These are phyloP conservation scores for Diorhabda sublineata DNA, from an alignment of 1,140 invertebrate species.

Conservation along the genomic window DNA sequence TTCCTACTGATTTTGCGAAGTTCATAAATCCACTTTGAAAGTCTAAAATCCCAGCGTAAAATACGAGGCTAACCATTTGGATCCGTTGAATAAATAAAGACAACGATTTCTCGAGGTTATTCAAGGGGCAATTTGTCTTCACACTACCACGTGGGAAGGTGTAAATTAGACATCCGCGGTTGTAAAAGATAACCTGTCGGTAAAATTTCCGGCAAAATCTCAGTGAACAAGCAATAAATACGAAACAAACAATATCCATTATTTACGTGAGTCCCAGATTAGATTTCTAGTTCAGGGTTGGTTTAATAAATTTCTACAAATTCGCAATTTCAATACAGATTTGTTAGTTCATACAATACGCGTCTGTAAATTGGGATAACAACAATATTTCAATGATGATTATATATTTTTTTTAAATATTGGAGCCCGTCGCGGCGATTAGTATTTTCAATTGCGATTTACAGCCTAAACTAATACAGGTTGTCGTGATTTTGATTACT, in stretches of 20 bases:
- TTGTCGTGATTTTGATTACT: too few relatives aligned
- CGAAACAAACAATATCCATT: constrained; percentile 28
- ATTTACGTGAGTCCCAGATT: constrained; percentile 23
- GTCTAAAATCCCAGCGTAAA: neutral
- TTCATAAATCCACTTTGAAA: too few relatives aligned
- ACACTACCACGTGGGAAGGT: constrained; percentile 5
- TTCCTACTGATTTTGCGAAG: too few relatives aligned
- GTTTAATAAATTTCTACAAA: neutral
- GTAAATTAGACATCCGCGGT: constrained; percentile 9
- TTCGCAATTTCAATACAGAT: too few relatives aligned
- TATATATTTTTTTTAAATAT: too few relatives aligned
- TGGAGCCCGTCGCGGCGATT: too few relatives aligned
- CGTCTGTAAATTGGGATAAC: too few relatives aligned
- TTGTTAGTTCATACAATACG: too few relatives aligned
- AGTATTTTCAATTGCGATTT: too few relatives aligned
- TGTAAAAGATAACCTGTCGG: constrained; percentile 12
- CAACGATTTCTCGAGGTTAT: neutral
- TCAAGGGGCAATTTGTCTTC: constrained; percentile 6
- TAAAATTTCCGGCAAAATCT: neutral
- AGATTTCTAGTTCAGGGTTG: constrained; percentile 9
- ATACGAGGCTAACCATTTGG: neutral
- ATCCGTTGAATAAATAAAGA: neutral
- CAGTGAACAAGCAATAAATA: constrained; percentile 22
- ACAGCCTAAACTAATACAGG: too few relatives aligned
- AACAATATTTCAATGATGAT: too few relatives aligned